phyloP scores from a whole-genome alignment of 2,113 vertebrate species.

The Gulo gulo region DNA sequence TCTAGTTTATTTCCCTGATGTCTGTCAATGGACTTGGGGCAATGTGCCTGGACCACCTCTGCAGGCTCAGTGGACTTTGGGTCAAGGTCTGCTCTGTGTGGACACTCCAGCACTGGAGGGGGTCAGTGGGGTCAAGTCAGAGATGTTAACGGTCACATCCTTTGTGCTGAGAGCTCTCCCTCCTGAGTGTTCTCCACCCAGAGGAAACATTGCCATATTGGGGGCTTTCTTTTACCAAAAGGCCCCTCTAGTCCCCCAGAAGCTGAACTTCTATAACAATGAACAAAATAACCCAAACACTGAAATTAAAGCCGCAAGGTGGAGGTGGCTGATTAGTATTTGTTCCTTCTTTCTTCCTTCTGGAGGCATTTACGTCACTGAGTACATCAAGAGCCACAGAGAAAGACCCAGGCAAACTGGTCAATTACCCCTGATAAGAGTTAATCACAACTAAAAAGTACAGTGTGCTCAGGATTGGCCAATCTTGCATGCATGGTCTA shows the following conservation, averaged over 20 bases:
- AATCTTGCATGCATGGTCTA: neutral
- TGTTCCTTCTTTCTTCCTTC: neutral
- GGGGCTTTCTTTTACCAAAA: neutral
- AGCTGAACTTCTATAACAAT: neutral
- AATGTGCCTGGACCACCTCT: neutral
- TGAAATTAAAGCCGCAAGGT: neutral
- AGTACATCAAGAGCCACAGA: neutral
- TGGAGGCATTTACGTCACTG: neutral
- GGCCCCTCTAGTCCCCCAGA: neutral
- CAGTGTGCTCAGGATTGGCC: rapidly evolving
- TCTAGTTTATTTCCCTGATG: neutral
- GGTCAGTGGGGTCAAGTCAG: neutral
- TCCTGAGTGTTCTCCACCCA: neutral
- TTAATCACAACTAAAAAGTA: neutral
- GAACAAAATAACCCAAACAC: neutral
- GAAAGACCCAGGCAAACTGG: neutral
- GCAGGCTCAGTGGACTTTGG: neutral
- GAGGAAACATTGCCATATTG: neutral
- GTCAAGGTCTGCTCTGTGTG: neutral
- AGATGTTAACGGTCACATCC: neutral
- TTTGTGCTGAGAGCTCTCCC: neutral
- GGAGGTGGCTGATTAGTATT: neutral
- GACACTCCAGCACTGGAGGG: neutral
- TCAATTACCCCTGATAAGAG: neutral
- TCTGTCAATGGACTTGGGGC: too few relatives aligned